Percentiles rank a stretch among this genome's conserved stretches.
These are phyloP conservation scores for Brachionus sp. DNA, from an alignment of 1,140 invertebrate genomes.

Conservation along the genomic window DNA sequence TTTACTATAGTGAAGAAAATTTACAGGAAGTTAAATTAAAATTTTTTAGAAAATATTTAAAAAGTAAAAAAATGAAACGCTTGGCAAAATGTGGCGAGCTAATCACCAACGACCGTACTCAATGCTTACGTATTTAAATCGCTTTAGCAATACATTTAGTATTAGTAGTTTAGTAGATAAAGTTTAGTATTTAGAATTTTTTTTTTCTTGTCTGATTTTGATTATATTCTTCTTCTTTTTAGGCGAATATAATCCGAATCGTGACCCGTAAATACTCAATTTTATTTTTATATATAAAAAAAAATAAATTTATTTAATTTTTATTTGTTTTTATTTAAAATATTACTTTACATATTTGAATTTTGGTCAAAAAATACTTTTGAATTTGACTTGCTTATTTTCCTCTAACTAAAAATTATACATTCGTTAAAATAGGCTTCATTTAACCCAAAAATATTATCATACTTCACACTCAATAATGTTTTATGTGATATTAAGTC, in stretches of 20 bases:
- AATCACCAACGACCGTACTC: neutral
- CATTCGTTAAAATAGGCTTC: no score
- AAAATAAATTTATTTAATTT: neutral
- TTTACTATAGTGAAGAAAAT: slow-evolving; percentile 23
- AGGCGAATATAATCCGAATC: neutral
- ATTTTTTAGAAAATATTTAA: neutral
- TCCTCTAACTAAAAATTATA: no score
- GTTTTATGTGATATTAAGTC: no score
- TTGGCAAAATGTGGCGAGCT: neutral
- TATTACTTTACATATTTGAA: neutral
- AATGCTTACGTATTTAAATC: neutral
- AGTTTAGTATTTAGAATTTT: slow-evolving; percentile 14
- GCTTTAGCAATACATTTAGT: neutral
- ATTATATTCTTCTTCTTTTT: neutral
- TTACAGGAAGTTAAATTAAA: slow-evolving; percentile 20
- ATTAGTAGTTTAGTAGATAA: slow-evolving; percentile 13
- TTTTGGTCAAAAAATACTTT: neutral
- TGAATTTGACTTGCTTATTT: no score
- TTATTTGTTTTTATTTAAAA: no score
- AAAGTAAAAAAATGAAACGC: neutral
- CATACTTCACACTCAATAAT: no score
- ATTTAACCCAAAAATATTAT: no score
- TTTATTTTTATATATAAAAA: neutral
- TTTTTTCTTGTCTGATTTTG: neutral
- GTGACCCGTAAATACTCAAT: neutral